Conservation (phyloP, 2,113 vertebrate genomes). For the Callorhinus ursinus region DNA sequence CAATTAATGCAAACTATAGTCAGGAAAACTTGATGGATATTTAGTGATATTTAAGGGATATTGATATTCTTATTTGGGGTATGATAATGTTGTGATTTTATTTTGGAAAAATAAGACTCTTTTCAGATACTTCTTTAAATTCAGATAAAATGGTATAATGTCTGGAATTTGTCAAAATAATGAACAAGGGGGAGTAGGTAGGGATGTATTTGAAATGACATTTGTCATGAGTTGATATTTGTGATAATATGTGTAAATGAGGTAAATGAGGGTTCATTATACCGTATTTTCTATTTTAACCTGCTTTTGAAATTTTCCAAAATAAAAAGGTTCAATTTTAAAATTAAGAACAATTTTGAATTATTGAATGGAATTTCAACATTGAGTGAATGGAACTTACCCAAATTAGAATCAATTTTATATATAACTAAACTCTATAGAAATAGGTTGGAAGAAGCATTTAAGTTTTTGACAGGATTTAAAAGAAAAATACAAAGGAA, state of each 20-base stretch:
- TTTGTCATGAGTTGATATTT: background rate
- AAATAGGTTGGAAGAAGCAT: background rate
- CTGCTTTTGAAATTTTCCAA: background rate
- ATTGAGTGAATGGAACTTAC: background rate
- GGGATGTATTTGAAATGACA: background rate
- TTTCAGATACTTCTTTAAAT: background rate
- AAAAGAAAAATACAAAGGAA: conserved; percentile 13
- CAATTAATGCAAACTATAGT: background rate
- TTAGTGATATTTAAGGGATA: background rate
- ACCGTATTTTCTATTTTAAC: background rate
- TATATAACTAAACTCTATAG: background rate
- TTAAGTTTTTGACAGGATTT: background rate
- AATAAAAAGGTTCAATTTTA: background rate
- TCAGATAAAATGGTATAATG: background rate
- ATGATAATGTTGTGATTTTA: background rate
- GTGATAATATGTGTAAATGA: background rate
- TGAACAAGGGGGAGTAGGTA: background rate
- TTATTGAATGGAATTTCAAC: background rate
- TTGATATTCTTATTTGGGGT: background rate
- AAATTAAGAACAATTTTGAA: background rate
- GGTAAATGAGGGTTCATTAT: background rate
- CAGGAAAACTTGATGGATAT: background rate
- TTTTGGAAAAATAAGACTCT: background rate
- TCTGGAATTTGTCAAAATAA: background rate
- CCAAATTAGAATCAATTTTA: background rate